Evolutionary conservation across 1,140 invertebrate species (phyloP), one percentile per base, ranked within the genome.

Genomic region (Drosophila nannoptera): DNA sequence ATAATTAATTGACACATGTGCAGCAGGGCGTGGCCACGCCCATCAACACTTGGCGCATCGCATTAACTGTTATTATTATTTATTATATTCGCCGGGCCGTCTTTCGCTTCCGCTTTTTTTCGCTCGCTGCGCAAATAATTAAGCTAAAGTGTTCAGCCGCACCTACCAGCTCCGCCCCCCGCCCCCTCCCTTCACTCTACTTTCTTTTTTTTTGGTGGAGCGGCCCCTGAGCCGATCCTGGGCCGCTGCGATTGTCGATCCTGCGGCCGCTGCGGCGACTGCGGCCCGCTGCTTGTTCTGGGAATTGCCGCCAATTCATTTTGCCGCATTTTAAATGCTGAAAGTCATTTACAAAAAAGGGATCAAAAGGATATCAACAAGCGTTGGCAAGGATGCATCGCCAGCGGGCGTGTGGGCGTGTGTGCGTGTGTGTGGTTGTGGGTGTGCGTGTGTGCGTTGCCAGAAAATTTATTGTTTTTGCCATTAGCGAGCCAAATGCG

Each of bases 271-370:
- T 33, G 42, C 22, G 22, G 22, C 22, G 22, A 22, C 22, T 22
- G 55, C 16, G 22, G 59, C 29, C n/a, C 48, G 69, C 58, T 64
- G 22, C 22, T 22, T 22, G 72, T 69, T 59, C 63, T 40, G 72
- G 67, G 82, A 83, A 83, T 83, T 69, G 78, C 75, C 77, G 80
- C 73, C 78, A 83, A 83, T 83, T 83, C 78, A 83, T 83, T 83
- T 83, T 83, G 78, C 72, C 78, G 78, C 78, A 83, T 83, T 83
- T 83, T 83, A 83, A 83, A 83, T 83, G 78, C 78, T 75, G 68
- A 72, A 78, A 83, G 77, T 81, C 77, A 83, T 83, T 83, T 83
- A 72, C 73, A 60, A 69, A 74, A 67, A 73, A 77, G 69, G 75
- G 75, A 83, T 83, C 72, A 74, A 83, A 78, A 69, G 80, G 80